These are phyloP conservation scores for Shinisaurus crocodilurus DNA, from an alignment of 2,113 vertebrate genomes.

Conservation along the genomic window DNA sequence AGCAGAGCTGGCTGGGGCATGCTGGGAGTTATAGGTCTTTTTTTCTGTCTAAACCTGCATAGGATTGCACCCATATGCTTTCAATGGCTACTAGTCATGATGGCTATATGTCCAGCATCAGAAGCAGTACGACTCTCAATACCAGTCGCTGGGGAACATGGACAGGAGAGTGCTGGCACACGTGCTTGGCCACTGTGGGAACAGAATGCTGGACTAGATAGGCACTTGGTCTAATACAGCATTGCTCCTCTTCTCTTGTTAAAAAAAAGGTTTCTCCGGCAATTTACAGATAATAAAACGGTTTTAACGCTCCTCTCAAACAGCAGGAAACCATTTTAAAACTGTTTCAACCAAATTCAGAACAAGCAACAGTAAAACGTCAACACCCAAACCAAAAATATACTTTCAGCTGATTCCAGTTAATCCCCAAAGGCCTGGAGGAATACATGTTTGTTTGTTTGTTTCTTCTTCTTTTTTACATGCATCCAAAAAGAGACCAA, in stretches of 20 bases:
- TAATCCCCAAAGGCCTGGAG: not conserved
- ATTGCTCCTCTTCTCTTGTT: not conserved
- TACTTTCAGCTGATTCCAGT: not conserved
- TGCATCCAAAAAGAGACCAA: not conserved
- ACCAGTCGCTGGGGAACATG: too few relatives aligned
- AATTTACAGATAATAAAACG: not conserved
- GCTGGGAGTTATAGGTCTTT: too few relatives aligned
- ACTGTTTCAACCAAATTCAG: not conserved
- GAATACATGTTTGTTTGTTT: not conserved
- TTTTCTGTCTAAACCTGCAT: too few relatives aligned
- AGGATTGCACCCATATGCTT: too few relatives aligned
- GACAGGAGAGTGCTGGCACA: too few relatives aligned
- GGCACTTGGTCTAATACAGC: too few relatives aligned
- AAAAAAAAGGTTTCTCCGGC: not conserved
- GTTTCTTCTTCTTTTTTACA: not conserved
- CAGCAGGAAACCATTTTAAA: not conserved
- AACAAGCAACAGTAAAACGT: not conserved
- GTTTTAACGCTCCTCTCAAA: not conserved
- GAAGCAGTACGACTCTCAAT: too few relatives aligned
- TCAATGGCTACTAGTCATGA: too few relatives aligned
- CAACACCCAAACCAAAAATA: not conserved
- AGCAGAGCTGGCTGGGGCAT: too few relatives aligned
- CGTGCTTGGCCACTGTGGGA: too few relatives aligned
- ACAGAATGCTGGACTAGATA: too few relatives aligned
- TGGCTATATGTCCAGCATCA: too few relatives aligned